Evolutionary conservation across 2,888 invertebrate species (phyloP).

Genomic region (Dorcus hopei): DNA sequence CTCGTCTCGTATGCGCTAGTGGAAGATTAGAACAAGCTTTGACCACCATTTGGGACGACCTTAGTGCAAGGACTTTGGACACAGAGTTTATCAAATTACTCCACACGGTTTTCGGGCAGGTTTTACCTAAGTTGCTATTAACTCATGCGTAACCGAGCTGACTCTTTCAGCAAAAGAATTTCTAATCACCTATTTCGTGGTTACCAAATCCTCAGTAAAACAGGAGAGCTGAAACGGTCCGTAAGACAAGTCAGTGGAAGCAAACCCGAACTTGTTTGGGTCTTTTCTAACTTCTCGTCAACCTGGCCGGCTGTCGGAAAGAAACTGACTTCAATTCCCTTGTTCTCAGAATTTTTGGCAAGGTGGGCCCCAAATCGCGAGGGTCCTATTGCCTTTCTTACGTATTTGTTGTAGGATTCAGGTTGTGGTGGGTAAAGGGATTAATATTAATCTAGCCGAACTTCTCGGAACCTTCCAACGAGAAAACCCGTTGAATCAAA

Average conservation of each 20-base stretch:
- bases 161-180: not conserved
- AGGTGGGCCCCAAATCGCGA: not conserved
- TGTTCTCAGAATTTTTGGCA: constrained; percentile 3
- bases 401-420: constrained; percentile 6
- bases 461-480: constrained; percentile 1
- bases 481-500: not conserved
- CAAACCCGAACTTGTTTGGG: constrained; percentile 1
- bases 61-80: constrained; percentile 51
- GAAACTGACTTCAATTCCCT: constrained; percentile 4
- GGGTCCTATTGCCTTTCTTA: not conserved
- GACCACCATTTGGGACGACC: constrained; percentile 58
- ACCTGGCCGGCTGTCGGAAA: constrained; percentile 1
- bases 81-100: constrained; percentile 34
- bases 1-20: constrained; percentile 68
- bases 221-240: not conserved
- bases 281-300: constrained; percentile 3
- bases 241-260: not conserved
- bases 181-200: not conserved
- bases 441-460: constrained; percentile 10
- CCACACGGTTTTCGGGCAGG: constrained; percentile 21
- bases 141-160: not conserved
- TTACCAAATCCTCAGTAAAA: not conserved
- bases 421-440: not conserved
- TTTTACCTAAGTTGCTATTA: not conserved
- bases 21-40: constrained; percentile 77